Percentiles rank a stretch among this genome's conserved stretches.
These are phyloP conservation scores for Pissodes strobi DNA, from an alignment of 1,140 invertebrate genomes.

Conservation along the genomic window DNA sequence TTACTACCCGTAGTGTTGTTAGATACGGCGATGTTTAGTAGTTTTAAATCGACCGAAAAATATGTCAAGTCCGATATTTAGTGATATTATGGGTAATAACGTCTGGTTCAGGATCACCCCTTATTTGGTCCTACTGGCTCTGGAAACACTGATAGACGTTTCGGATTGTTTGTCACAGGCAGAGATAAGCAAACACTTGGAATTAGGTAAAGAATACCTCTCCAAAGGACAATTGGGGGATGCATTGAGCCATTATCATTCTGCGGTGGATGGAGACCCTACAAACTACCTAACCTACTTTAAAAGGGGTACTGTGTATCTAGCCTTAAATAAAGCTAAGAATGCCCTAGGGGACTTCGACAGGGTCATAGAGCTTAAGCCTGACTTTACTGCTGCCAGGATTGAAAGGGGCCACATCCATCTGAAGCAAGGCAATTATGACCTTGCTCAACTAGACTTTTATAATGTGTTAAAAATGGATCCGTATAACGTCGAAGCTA, in stretches of 20 bases:
- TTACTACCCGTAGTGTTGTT: constrained; percentile 5
- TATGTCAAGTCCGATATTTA: constrained; percentile 25
- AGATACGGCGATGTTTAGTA: background rate
- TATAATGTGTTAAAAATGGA: constrained; percentile 77
- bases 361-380: constrained; percentile 89
- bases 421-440: constrained; percentile 86
- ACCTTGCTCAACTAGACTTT: constrained; percentile 82
- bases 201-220: constrained; percentile 89
- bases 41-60: background rate
- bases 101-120: constrained; percentile 18
- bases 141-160: constrained; percentile 56
- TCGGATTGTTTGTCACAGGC: constrained; percentile 66
- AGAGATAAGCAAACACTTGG: constrained; percentile 91
- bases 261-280: constrained; percentile 95
- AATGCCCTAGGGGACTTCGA: constrained; percentile 93
- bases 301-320: constrained; percentile 93
- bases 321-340: constrained; percentile 95
- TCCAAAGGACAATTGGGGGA: constrained; percentile 92
- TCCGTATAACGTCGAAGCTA: constrained; percentile 77
- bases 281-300: constrained; percentile 95
- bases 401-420: constrained; percentile 86
- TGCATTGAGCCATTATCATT: constrained; percentile 96
- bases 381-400: constrained; percentile 90
- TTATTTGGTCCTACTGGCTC: constrained; percentile 41
- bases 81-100: constrained; percentile 12